A percentile compares a stretch with the other conserved stretches of the same genome.
phyloP scores from a whole-genome alignment of 2,888 invertebrate genomes.

The Pyrochroa serraticornis region DNA sequence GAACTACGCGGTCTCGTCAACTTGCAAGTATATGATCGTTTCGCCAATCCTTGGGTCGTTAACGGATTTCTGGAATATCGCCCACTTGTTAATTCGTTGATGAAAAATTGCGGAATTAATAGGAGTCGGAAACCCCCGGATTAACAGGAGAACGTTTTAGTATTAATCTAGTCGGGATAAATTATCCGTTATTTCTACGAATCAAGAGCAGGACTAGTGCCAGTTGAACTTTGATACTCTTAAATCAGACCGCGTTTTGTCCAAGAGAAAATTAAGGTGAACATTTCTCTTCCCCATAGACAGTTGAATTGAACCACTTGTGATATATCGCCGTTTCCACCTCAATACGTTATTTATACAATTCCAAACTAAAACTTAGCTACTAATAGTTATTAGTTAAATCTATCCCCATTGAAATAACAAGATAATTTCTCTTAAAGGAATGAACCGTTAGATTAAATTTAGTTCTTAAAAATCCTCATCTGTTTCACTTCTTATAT shows the following conservation, averaged over 20 bases:
- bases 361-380: no score
- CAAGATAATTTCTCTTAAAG: no score
- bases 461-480: no score
- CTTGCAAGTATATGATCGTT: constrained; percentile 30
- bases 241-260: constrained; percentile 52
- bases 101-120: not conserved
- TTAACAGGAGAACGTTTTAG: not conserved
- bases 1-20: constrained; percentile 41
- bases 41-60: not conserved
- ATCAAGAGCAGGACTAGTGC: constrained; percentile 51
- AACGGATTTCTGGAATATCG: not conserved
- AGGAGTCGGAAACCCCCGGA: not conserved
- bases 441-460: no score
- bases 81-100: not conserved
- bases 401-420: no score
- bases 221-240: constrained; percentile 53
- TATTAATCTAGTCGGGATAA: constrained; percentile 31
- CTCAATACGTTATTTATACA: no score
- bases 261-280: constrained; percentile 54
- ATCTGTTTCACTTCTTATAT: no score
- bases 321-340: constrained; percentile 37
- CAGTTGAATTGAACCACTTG: constrained; percentile 51
- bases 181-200: constrained; percentile 36
- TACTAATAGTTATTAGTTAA: no score
- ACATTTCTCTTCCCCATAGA: constrained; percentile 52